Conservation (phyloP, 1,140 invertebrate genomes). For the Bursaphelenchus mucronatus region DNA sequence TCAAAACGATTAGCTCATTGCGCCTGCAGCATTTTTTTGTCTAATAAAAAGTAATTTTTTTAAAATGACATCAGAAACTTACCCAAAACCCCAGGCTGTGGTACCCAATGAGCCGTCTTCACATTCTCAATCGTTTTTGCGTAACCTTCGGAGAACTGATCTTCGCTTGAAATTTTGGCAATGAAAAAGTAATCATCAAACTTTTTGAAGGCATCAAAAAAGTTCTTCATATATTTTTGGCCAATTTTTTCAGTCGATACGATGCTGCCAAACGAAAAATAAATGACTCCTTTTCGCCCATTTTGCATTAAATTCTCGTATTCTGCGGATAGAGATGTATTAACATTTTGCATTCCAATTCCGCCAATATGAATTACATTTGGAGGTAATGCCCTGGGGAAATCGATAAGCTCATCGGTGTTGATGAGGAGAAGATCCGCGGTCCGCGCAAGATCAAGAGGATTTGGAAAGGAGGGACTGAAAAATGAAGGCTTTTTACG, state of each 20-base stretch:
- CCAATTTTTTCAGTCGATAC: constrained; percentile 20
- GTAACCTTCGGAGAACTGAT: too few species aligned
- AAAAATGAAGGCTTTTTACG: constrained; percentile 6
- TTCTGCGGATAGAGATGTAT: not conserved
- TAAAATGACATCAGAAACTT: not conserved
- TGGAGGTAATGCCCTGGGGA: constrained; percentile 26
- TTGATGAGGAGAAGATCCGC: constrained; percentile 36
- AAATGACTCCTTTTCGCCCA: constrained; percentile 30
- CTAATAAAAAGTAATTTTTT: too few species aligned
- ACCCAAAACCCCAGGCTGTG: constrained; percentile 15
- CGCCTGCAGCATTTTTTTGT: too few species aligned
- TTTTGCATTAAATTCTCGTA: constrained; percentile 33
- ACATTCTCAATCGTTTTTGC: constrained; percentile 10
- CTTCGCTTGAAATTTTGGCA: constrained; percentile 15
- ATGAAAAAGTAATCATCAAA: constrained; percentile 36
- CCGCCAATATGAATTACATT: constrained; percentile 39
- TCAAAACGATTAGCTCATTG: too few species aligned
- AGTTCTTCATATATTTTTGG: constrained; percentile 25
- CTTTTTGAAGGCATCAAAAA: constrained; percentile 22
- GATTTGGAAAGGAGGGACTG: constrained; percentile 28
- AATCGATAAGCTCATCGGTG: constrained; percentile 36
- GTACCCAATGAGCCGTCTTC: not conserved
- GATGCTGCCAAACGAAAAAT: constrained; percentile 33
- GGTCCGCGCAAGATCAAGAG: constrained; percentile 14
- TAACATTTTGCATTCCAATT: constrained; percentile 25